phyloP scores from a whole-genome alignment of 1,140 invertebrate genomes.

The Eurosta solidaginis region DNA sequence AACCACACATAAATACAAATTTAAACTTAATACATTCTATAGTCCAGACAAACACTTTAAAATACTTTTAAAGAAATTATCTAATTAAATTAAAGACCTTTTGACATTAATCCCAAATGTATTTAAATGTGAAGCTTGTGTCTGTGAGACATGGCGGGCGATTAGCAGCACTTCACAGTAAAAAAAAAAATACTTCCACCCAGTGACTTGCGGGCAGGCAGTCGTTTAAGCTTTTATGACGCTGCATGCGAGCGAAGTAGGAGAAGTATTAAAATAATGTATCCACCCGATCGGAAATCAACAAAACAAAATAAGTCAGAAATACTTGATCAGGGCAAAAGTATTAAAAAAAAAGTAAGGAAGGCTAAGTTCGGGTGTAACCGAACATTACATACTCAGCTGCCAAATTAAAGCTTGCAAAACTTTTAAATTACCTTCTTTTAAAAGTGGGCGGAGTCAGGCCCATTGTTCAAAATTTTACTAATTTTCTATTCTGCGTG shows the following conservation, averaged over 20 bases:
- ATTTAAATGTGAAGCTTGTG: neutral
- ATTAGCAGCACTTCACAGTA: neutral
- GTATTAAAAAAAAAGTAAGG: too few relatives aligned
- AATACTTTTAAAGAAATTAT: constrained; percentile 17
- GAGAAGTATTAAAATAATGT: too few relatives aligned
- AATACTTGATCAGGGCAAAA: too few relatives aligned
- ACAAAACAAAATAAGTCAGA: too few relatives aligned
- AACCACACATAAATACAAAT: neutral
- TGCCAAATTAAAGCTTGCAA: too few relatives aligned
- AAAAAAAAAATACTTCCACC: neutral
- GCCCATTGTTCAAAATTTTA: too few relatives aligned
- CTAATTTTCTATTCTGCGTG: too few relatives aligned
- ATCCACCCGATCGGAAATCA: too few relatives aligned
- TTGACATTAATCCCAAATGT: constrained; percentile 18
- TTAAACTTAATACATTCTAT: neutral
- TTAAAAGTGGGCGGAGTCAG: too few relatives aligned
- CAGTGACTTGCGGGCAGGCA: constrained; percentile 6
- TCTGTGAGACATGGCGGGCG: neutral
- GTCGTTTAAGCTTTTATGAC: neutral
- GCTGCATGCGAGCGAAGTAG: neutral
- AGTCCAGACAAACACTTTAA: neutral
- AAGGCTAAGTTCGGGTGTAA: too few relatives aligned
- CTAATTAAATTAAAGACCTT: constrained; percentile 26
- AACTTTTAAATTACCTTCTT: too few relatives aligned
- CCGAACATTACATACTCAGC: too few relatives aligned